Conservation (phyloP, 2,797 vertebrate species). For the Amblyraja radiata region DNA sequence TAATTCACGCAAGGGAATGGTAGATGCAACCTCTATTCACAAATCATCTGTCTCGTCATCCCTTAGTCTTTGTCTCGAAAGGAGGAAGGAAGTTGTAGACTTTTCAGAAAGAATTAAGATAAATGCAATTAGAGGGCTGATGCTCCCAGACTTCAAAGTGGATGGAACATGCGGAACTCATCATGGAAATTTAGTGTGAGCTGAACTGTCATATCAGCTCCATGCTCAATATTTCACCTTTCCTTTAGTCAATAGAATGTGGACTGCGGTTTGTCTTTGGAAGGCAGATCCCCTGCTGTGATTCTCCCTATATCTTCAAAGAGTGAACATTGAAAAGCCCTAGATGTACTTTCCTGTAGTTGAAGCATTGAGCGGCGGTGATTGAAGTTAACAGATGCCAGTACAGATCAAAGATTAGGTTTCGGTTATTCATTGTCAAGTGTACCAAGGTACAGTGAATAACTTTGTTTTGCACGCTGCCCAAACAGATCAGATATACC, state of each 20-base stretch:
- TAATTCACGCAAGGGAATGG: not conserved
- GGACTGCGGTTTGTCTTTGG: not conserved
- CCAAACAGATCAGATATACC: too few relatives aligned
- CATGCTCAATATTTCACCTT: not conserved
- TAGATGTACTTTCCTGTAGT: too few relatives aligned
- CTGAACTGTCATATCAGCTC: not conserved
- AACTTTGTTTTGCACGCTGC: too few relatives aligned
- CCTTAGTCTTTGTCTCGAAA: not conserved
- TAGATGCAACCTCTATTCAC: not conserved
- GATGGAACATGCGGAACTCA: not conserved
- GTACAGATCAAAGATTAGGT: too few relatives aligned
- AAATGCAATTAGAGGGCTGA: not conserved
- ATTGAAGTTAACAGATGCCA: not conserved
- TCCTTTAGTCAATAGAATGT: not conserved
- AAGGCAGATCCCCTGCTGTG: not conserved
- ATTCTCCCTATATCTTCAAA: not conserved
- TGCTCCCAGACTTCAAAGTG: not conserved
- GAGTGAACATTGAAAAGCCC: not conserved
- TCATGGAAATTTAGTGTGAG: not conserved
- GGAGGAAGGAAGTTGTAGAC: constrained; percentile 24
- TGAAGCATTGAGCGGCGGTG: not conserved
- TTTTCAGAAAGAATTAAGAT: constrained; percentile 33
- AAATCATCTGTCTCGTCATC: not conserved
- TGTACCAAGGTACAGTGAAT: too few relatives aligned
- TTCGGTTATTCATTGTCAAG: too few relatives aligned